Evolutionary conservation across 64 coral and sea anemone species (phyloP).

Genomic region (Actinia tenebrosa): DNA sequence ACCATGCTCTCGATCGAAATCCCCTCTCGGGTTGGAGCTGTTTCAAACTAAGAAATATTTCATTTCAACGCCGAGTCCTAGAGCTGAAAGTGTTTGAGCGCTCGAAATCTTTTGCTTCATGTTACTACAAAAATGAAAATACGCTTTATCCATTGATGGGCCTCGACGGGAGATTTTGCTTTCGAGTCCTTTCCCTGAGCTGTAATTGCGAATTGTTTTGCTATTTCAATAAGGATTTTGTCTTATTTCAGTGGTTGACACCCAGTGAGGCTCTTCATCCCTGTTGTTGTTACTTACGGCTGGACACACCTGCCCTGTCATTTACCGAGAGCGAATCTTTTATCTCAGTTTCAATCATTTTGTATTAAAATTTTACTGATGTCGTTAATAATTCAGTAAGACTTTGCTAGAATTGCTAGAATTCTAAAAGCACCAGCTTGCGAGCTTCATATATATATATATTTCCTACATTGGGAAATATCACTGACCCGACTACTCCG

Average conservation of each 20-base stretch:
- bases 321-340: neutral
- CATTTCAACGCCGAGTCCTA: neutral
- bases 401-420: neutral
- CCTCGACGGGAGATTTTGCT: neutral
- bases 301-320: neutral
- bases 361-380: slow-evolving; percentile 1
- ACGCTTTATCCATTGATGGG: neutral
- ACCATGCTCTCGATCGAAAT: neutral
- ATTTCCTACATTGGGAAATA: neutral
- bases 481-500: neutral
- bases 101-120: neutral
- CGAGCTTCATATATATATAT: neutral
- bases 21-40: neutral
- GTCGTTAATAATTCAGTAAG: slow-evolving; percentile 6
- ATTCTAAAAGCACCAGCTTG: neutral
- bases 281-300: slow-evolving; percentile 10
- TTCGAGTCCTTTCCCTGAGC: neutral
- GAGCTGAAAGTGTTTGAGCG: neutral
- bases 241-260: slow-evolving; percentile 15
- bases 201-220: slow-evolving; percentile 20
- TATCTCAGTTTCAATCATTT: neutral
- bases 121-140: neutral
- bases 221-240: slow-evolving; percentile 10
- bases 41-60: neutral
- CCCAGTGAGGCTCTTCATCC: neutral